Conservation (phyloP, 2,888 invertebrate genomes). For the Barypeithes pellucidus region DNA sequence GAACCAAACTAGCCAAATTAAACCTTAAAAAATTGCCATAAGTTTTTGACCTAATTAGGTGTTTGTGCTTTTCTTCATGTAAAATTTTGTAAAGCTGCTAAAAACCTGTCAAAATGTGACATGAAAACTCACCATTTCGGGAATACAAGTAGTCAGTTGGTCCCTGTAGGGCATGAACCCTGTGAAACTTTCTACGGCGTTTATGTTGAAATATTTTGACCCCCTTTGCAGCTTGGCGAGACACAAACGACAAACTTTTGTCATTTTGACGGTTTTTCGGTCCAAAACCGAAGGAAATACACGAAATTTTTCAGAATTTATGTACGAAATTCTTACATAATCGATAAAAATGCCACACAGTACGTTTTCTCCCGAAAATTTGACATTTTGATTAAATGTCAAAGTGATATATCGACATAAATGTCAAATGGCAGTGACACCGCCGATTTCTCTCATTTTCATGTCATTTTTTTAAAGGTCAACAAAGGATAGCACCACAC, state of each 20-base stretch:
- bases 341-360: constrained; percentile 50
- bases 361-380: constrained; percentile 56
- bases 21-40: background rate
- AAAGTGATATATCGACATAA: constrained; percentile 59
- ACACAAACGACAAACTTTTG: constrained; percentile 64
- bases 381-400: constrained; percentile 62
- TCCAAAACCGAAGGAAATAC: background rate
- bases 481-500: constrained; percentile 15
- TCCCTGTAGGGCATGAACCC: constrained; percentile 65
- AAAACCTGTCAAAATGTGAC: constrained; percentile 39
- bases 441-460: constrained; percentile 46
- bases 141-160: constrained; percentile 63
- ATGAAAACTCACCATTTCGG: constrained; percentile 60
- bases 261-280: constrained; percentile 54
- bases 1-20: background rate
- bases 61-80: background rate
- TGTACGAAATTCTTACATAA: constrained; percentile 53
- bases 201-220: constrained; percentile 63
- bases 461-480: constrained; percentile 45
- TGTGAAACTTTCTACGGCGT: constrained; percentile 62
- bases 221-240: constrained; percentile 60
- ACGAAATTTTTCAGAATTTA: constrained; percentile 23
- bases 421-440: constrained; percentile 59
- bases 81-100: constrained; percentile 1
- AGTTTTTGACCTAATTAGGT: background rate